These are phyloP conservation scores for Pteropus alecto DNA, from an alignment of 2,113 vertebrate genomes.

Conservation along the genomic window DNA sequence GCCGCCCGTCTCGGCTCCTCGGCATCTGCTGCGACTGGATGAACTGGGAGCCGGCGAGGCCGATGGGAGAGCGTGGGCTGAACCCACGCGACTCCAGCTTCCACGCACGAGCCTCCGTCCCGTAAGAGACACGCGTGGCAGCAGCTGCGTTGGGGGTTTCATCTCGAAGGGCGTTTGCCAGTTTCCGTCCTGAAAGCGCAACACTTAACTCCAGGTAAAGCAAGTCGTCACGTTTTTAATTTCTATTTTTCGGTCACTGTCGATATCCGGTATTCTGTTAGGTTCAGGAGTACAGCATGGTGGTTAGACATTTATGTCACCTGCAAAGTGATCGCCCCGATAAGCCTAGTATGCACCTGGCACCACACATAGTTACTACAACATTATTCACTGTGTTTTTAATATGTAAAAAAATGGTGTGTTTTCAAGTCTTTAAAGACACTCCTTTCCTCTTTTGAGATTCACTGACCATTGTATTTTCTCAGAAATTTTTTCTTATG, in stretches of 20 bases:
- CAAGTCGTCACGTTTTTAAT: rapidly evolving
- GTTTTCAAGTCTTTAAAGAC: not conserved
- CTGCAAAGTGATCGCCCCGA: no score
- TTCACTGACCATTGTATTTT: not conserved
- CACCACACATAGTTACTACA: no score
- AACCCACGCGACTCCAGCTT: not conserved
- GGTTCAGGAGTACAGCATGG: no score
- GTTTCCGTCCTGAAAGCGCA: not conserved
- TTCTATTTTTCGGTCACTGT: no score
- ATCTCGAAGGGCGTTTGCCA: not conserved
- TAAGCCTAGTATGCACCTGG: no score
- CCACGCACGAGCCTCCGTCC: not conserved
- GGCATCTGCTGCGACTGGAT: not conserved
- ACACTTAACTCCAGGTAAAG: not conserved
- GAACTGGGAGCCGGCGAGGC: not conserved
- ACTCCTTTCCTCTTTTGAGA: not conserved
- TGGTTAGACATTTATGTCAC: no score
- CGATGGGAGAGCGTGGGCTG: not conserved
- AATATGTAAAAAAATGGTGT: not conserved
- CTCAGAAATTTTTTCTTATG: not conserved
- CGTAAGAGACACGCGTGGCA: not conserved
- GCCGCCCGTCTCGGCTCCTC: not conserved
- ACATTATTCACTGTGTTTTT: no score
- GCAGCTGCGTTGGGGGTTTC: not conserved
- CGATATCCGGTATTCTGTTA: no score